Percentiles rank a stretch among this genome's conserved stretches.
These are phyloP conservation scores for Epinephelus malabaricus DNA, from an alignment of 2,797 vertebrate genomes.

Conservation along the genomic window DNA sequence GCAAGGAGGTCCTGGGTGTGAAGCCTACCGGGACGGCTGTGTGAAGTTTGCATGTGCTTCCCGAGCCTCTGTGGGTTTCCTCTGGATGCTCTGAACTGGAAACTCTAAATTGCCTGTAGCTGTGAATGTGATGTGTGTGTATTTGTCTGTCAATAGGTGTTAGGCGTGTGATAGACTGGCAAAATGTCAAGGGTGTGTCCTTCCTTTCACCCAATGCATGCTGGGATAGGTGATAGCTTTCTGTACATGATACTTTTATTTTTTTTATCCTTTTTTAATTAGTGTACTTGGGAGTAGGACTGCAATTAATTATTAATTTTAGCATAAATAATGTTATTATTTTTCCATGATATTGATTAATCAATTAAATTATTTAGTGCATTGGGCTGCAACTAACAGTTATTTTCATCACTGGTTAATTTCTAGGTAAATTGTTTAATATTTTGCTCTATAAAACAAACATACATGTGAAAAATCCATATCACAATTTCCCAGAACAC, in stretches of 20 bases:
- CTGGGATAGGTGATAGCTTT: neutral
- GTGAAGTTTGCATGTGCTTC: slow-evolving; percentile 25
- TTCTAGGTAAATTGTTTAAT: neutral
- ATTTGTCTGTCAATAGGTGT: slow-evolving; percentile 65
- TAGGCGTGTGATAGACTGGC: slow-evolving; percentile 43
- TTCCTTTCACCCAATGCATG: slow-evolving; percentile 15
- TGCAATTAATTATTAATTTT: neutral
- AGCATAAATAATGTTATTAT: neutral
- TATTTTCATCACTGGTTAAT: neutral
- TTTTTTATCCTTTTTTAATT: neutral
- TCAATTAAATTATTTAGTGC: neutral
- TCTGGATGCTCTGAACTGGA: slow-evolving; percentile 34
- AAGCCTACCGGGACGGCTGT: neutral
- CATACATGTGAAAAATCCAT: neutral
- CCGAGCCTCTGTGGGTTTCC: slow-evolving; percentile 6
- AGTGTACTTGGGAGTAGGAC: neutral
- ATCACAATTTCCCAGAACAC: neutral
- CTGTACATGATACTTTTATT: neutral
- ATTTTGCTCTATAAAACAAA: neutral
- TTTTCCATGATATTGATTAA: neutral
- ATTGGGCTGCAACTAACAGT: neutral
- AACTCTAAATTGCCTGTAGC: slow-evolving; percentile 48
- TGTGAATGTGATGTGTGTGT: slow-evolving; percentile 63
- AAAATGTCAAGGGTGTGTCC: slow-evolving; percentile 63
- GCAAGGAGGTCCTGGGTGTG: slow-evolving; percentile 11